Percentiles rank a stretch among this genome's conserved stretches.
Evolutionary conservation across 2,797 vertebrate genomes (phyloP).

Genomic region (Fringilla coelebs): DNA sequence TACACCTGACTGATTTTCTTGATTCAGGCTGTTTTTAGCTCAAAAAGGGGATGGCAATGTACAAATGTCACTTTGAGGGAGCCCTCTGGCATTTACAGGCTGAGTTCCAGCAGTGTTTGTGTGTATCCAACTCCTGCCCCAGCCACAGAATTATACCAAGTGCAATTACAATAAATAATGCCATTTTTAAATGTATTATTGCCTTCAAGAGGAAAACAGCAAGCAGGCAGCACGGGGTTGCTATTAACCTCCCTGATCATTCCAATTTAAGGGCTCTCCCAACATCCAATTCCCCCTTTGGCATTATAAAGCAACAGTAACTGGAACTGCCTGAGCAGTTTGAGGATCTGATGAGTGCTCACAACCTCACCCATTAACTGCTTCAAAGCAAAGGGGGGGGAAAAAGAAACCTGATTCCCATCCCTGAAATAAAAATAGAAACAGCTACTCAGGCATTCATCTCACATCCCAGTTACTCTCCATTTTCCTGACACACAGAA

Average conservation of each 20-base stretch:
- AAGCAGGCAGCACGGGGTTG: background rate
- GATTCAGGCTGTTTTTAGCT: background rate
- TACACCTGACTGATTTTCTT: background rate
- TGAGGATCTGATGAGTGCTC: background rate
- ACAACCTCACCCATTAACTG: background rate
- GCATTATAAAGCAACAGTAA: background rate
- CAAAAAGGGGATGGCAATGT: background rate
- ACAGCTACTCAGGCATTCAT: background rate
- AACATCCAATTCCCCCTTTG: background rate
- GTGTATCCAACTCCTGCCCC: background rate
- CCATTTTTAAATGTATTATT: background rate
- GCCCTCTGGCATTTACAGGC: background rate
- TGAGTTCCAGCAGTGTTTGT: background rate
- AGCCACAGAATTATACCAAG: background rate
- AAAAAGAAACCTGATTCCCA: background rate
- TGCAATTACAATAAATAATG: background rate
- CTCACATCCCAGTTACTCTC: background rate
- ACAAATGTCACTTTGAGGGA: background rate
- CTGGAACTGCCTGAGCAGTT: background rate
- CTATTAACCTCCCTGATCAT: background rate
- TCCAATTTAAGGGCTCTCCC: background rate
- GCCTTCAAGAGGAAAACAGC: background rate
- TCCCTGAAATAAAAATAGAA: background rate
- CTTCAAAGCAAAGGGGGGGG: background rate
- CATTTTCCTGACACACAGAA: background rate